These are phyloP conservation scores for Cosmia trapezina DNA, from an alignment of 2,888 invertebrate species.

Conservation along the genomic window DNA sequence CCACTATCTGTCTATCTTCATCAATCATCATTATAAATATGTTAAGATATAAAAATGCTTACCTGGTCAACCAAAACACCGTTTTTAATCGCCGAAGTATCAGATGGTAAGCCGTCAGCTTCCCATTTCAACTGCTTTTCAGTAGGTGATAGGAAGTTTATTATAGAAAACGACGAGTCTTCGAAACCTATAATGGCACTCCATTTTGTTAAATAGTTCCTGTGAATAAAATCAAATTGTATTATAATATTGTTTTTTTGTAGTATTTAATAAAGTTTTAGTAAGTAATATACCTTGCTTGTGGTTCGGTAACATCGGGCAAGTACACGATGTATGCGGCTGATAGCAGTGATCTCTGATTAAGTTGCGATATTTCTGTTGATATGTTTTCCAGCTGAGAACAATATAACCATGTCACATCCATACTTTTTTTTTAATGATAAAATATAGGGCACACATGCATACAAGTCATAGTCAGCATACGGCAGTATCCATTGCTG, in stretches of 20 bases:
- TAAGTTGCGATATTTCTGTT: slow-evolving; percentile 91
- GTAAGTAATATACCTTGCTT: slow-evolving; percentile 85
- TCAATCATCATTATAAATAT: background rate
- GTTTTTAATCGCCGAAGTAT: slow-evolving; percentile 95
- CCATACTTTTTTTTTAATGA: background rate
- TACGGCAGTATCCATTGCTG: background rate
- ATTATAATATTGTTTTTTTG: background rate
- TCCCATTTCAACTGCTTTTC: slow-evolving; percentile 96
- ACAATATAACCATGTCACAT: background rate
- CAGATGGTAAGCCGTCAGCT: slow-evolving; percentile 95
- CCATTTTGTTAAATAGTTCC: slow-evolving; percentile 86
- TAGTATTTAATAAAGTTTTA: background rate
- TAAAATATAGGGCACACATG: background rate
- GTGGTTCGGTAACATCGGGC: slow-evolving; percentile 92
- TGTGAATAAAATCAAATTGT: slow-evolving; percentile 65
- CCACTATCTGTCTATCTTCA: no score
- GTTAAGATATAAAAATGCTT: background rate
- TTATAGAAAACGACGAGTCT: slow-evolving; percentile 80
- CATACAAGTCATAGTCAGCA: background rate
- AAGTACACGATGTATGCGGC: slow-evolving; percentile 95
- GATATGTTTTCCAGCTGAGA: slow-evolving; percentile 91
- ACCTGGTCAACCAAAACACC: slow-evolving; percentile 95
- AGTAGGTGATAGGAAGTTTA: slow-evolving; percentile 81
- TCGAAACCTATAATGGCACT: slow-evolving; percentile 84
- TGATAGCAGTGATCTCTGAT: slow-evolving; percentile 92